Evolutionary conservation across 2,888 invertebrate genomes (phyloP).

Genomic region (Lumbricus terrestris): DNA sequence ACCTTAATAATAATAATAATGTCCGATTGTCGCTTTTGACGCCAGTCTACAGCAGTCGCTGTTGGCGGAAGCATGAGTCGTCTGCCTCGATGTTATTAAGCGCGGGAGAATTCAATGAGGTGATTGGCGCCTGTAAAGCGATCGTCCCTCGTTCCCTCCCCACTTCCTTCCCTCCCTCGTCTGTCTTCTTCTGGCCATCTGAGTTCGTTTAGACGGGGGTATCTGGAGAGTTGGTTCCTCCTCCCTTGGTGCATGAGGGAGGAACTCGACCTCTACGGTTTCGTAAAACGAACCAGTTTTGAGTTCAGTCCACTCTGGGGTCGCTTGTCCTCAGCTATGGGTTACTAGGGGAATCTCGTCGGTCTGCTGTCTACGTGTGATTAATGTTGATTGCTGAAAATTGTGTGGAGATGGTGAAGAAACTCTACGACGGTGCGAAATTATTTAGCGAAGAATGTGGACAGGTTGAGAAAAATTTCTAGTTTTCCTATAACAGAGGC

Average conservation of each 20-base stretch:
- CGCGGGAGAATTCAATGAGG: not conserved
- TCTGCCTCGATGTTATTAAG: not conserved
- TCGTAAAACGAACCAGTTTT: not conserved
- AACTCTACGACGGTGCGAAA: not conserved
- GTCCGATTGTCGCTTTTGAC: not conserved
- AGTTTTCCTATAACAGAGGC: no score
- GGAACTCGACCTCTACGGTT: not conserved
- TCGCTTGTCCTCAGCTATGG: not conserved
- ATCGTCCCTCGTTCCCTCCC: not conserved
- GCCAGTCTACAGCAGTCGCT: not conserved
- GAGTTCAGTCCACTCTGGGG: not conserved
- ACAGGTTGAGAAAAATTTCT: no score
- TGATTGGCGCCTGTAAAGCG: not conserved
- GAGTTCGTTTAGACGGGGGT: not conserved
- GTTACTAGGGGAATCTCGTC: no score
- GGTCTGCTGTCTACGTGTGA: no score
- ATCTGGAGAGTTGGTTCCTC: not conserved
- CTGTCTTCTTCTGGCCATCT: not conserved
- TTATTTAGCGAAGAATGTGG: no score
- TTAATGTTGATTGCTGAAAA: no score
- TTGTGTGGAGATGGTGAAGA: not conserved
- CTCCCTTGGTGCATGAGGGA: not conserved
- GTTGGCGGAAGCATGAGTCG: not conserved
- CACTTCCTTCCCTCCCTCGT: conserved; percentile 3
- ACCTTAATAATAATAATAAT: no score